These are phyloP conservation scores for Spheniscus humboldti DNA, from an alignment of 2,797 vertebrate species.

Conservation along the genomic window DNA sequence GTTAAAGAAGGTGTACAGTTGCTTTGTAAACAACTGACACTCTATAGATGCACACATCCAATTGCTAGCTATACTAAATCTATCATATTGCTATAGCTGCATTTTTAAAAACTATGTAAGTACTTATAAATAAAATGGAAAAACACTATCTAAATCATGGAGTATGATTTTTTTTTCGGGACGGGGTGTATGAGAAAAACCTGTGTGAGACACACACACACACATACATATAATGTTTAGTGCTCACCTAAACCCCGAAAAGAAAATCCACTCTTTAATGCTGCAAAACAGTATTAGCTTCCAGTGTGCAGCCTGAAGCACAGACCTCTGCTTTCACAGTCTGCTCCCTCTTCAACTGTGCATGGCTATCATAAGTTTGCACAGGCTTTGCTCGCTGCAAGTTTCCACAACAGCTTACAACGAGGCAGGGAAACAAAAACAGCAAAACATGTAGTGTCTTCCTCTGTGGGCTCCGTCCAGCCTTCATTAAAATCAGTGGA, in stretches of 20 bases:
- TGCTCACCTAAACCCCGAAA: neutral
- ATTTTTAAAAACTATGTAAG: slow-evolving; percentile 43
- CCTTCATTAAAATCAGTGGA: too few species aligned
- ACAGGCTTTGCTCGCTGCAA: neutral
- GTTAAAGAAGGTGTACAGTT: neutral
- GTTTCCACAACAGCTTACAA: neutral
- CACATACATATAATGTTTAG: neutral
- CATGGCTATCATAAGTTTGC: neutral
- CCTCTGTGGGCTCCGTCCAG: too few species aligned
- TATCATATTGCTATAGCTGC: neutral
- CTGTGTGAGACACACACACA: neutral
- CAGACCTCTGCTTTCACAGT: neutral
- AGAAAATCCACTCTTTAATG: slow-evolving; percentile 59
- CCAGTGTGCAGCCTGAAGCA: neutral
- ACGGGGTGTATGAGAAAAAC: neutral
- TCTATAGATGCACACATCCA: neutral
- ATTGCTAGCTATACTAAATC: neutral
- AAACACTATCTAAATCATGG: neutral
- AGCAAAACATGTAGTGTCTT: neutral
- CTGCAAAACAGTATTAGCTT: slow-evolving; percentile 8
- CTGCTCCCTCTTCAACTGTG: neutral
- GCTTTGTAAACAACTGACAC: neutral
- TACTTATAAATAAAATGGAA: slow-evolving; percentile 40
- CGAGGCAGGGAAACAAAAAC: neutral
- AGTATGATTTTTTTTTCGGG: neutral